A percentile compares a stretch with the other conserved stretches of the same genome.
These are phyloP conservation scores for Invenusta paracnida DNA, from an alignment of 2,888 invertebrate genomes.

Conservation along the genomic window DNA sequence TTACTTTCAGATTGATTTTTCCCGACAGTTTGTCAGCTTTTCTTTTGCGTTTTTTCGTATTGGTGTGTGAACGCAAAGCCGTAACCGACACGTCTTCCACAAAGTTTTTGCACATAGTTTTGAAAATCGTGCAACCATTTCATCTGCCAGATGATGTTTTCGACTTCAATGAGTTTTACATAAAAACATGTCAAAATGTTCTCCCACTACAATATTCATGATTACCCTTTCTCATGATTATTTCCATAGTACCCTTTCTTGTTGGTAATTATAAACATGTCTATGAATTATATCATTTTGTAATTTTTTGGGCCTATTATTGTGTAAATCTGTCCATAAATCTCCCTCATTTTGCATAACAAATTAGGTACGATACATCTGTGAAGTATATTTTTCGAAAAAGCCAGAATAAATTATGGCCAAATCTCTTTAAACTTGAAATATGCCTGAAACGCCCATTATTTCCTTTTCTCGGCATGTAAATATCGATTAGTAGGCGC, in stretches of 20 bases:
- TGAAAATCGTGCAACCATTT: slow-evolving; percentile 27
- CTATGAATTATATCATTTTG: slow-evolving; percentile 24
- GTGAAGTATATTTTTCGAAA: neutral
- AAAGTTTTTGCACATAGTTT: slow-evolving; percentile 10
- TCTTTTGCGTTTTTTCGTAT: slow-evolving; percentile 14
- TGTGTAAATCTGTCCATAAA: neutral
- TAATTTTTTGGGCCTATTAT: slow-evolving; percentile 19
- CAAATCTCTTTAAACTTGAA: neutral
- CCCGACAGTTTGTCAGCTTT: neutral
- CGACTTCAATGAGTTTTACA: slow-evolving; percentile 15
- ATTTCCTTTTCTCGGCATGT: slow-evolving; percentile 8
- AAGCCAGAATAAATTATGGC: neutral
- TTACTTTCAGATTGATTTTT: neutral
- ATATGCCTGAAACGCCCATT: slow-evolving; percentile 18
- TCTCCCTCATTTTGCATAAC: neutral
- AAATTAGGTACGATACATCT: neutral
- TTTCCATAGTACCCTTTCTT: too few species aligned
- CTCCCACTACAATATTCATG: slow-evolving; percentile 21
- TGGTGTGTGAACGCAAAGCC: neutral
- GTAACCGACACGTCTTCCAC: neutral
- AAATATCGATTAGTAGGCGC: slow-evolving; percentile 12
- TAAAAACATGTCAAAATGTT: slow-evolving; percentile 19
- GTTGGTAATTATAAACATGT: slow-evolving; percentile 18
- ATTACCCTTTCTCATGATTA: too few species aligned
- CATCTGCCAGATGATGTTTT: neutral